Conservation (phyloP, 2,113 vertebrate genomes). For the Carassius auratus region DNA sequence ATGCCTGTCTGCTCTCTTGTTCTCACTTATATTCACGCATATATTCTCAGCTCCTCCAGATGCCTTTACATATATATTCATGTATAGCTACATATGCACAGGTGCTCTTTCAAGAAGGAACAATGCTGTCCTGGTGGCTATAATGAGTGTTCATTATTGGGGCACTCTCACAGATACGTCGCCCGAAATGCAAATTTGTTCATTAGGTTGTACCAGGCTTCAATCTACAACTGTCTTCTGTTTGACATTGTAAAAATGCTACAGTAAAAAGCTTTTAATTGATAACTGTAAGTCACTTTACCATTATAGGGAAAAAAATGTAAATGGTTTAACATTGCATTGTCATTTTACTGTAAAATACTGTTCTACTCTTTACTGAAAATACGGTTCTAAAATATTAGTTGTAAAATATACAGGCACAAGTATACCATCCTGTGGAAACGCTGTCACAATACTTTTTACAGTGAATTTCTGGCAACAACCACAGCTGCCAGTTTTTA, state of each 20-base stretch:
- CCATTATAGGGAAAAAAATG: background rate
- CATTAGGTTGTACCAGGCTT: background rate
- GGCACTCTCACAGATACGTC: background rate
- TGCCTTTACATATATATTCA: conserved; percentile 53
- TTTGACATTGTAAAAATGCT: too few species aligned
- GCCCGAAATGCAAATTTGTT: background rate
- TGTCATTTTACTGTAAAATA: background rate
- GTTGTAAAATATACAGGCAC: background rate
- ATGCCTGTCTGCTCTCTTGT: conserved; percentile 37
- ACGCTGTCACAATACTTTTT: too few species aligned
- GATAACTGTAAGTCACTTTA: background rate
- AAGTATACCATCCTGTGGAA: too few species aligned
- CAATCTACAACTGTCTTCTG: background rate
- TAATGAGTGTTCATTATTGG: conserved; percentile 48
- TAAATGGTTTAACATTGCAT: background rate
- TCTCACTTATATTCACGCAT: conserved; percentile 38
- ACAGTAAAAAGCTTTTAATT: background rate
- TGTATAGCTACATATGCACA: conserved; percentile 53
- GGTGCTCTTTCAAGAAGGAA: conserved; percentile 70
- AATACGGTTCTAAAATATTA: background rate
- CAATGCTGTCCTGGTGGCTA: background rate
- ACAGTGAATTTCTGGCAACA: background rate
- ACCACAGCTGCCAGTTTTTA: too few species aligned
- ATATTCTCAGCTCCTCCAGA: conserved; percentile 35
- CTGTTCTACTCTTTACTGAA: background rate